Evolutionary conservation across 92 coral and sea anemone genomes (phyloP).

Genomic region (Virgularia gustaviana): DNA sequence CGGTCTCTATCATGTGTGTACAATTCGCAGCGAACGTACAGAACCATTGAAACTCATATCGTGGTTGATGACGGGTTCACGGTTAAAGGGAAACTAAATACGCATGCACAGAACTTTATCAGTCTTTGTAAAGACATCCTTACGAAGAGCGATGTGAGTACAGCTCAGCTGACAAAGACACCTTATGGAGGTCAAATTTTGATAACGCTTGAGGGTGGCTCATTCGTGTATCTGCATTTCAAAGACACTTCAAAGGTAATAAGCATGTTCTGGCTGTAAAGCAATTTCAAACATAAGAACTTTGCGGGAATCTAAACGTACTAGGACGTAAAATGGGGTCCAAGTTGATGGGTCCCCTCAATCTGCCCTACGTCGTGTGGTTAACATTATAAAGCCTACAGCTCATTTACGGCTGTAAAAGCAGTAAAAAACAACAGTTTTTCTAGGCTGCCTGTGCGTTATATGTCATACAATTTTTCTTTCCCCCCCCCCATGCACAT

Average conservation of each 20-base stretch:
- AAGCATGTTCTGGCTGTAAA: not conserved
- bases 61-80: constrained; percentile 65
- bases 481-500: no score
- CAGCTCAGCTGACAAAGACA: constrained; percentile 17
- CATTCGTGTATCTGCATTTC: constrained; percentile 32
- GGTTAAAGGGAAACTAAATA: constrained; percentile 38
- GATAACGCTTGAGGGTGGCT: constrained; percentile 44
- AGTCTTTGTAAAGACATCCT: constrained; percentile 23
- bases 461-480: no score
- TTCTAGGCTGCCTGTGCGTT: no score
- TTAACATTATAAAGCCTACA: no score
- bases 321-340: no score
- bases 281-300: no score
- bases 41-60: constrained; percentile 65
- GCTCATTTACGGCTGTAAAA: no score
- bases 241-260: constrained; percentile 45
- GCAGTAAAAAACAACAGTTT: no score
- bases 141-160: not conserved
- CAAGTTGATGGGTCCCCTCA: no score
- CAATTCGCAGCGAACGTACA: constrained; percentile 35
- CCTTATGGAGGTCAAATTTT: constrained; percentile 49
- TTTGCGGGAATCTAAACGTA: no score
- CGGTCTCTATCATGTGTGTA: constrained; percentile 54
- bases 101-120: constrained; percentile 14
- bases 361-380: no score